Base-by-base conservation (phyloP, 2,113 vertebrate species). In the Mesembrinibis cayennensis region DNA sequence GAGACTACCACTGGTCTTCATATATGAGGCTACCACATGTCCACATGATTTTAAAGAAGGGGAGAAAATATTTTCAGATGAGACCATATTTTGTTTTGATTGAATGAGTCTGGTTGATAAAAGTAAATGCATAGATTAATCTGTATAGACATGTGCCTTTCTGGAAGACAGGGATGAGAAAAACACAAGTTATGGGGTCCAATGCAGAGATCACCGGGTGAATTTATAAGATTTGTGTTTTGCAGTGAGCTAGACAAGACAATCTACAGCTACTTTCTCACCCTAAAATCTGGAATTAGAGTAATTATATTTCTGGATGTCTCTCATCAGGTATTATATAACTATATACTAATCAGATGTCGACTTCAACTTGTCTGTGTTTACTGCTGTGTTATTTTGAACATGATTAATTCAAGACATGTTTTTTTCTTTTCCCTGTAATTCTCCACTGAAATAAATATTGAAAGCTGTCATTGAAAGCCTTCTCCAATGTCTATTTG, bases 401-500 rank as follows among this genome's bases (percentile, higher is more conserved):
- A 52, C 36, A 49, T 42, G 72, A 91, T 87, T 70, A 47, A 87
- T 91, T 47, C 67, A 42, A 83, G 42, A 16, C 13, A 0, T 45
- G 16, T 30, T 91, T 77, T 87, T 87, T 73, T 16, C 19, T 61
- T 90, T 83, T 62, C 53, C 26, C 17, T 62, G 45, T 66, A 82
- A 61, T 80, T 89, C 81, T 83, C 56, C 56, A 71, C 56, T 80
- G 91, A 86, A 82, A 89, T 91, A 89, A 89, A 89, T 76, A 87
- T 62, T 83, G 42, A 89, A 88, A 74, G 40, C 45, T 89, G 61
- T 47, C 81, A 82, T 1, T 66, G 40, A 95, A 95, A 95, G 16
- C 91, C 56, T 92, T 80, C 81, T 80, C 62, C 80, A 61, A 50
- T 88, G 87, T 93, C 90, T 89, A 42, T 93, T 89, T 96, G 66